phyloP scores from a whole-genome alignment of 2,113 vertebrate genomes.

The Mesocricetus auratus region DNA sequence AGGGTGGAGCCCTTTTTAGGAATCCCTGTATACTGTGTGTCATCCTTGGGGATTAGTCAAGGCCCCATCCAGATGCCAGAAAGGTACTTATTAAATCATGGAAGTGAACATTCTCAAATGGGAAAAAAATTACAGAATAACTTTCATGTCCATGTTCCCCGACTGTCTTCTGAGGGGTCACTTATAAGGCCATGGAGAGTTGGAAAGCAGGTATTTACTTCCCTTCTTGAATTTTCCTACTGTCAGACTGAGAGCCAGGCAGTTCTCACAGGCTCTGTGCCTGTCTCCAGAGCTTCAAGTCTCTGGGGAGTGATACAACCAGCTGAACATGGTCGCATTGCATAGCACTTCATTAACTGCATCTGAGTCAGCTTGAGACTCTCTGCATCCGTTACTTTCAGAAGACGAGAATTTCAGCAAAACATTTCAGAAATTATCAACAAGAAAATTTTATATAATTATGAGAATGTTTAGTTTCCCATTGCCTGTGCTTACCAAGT shows the following conservation, averaged over 20 bases:
- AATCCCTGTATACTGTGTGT: constrained; percentile 21
- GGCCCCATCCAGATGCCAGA: constrained; percentile 25
- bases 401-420: not conserved
- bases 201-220: not conserved
- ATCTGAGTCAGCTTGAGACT: not conserved
- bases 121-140: not conserved
- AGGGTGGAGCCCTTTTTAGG: constrained; percentile 41
- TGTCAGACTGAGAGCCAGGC: not conserved
- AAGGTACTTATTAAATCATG: constrained; percentile 53
- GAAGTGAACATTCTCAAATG: constrained; percentile 47
- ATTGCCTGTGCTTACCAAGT: not conserved
- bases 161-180: not conserved
- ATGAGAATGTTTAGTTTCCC: not conserved
- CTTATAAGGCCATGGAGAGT: constrained; percentile 30
- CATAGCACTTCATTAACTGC: constrained; percentile 5
- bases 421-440: constrained; percentile 36
- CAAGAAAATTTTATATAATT: not conserved
- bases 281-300: not conserved
- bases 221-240: constrained; percentile 35
- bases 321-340: constrained; percentile 16
- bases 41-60: constrained; percentile 44
- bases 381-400: constrained; percentile 15
- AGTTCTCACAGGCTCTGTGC: not conserved
- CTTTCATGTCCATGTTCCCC: not conserved
- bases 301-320: not conserved